These are phyloP conservation scores for Lasioglossum zephyrum DNA, from an alignment of 2,888 invertebrate genomes.

Conservation along the genomic window DNA sequence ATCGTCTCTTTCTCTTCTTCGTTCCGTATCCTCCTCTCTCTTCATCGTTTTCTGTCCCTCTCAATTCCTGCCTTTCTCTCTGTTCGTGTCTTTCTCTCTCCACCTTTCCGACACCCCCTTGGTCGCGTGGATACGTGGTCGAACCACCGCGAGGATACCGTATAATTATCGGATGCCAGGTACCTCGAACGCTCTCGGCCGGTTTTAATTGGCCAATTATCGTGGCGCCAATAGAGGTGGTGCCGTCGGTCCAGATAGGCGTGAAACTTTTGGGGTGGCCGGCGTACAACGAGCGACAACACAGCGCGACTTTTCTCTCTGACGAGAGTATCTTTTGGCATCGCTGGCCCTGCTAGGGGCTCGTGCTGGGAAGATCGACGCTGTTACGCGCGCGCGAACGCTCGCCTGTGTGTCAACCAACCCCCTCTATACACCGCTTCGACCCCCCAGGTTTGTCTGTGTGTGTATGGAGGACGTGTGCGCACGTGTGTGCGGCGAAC, in stretches of 20 bases:
- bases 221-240: slow-evolving; percentile 81
- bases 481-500: slow-evolving; percentile 13
- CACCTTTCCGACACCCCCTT: slow-evolving; percentile 43
- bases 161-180: slow-evolving; percentile 82
- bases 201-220: slow-evolving; percentile 85
- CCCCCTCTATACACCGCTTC: background rate
- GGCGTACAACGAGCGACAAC: slow-evolving; percentile 77
- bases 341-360: slow-evolving; percentile 43
- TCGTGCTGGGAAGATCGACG: slow-evolving; percentile 45
- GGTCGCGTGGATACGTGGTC: slow-evolving; percentile 80
- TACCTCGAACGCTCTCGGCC: slow-evolving; percentile 78
- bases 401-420: background rate
- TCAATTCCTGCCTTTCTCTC: slow-evolving; percentile 34
- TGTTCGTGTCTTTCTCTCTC: slow-evolving; percentile 26
- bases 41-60: slow-evolving; percentile 36
- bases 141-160: slow-evolving; percentile 79
- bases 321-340: slow-evolving; percentile 72
- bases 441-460: background rate
- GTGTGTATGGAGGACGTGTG: background rate
- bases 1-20: slow-evolving; percentile 35
- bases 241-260: slow-evolving; percentile 81
- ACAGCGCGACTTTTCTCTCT: slow-evolving; percentile 74
- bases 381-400: slow-evolving; percentile 3
- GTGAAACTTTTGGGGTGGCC: slow-evolving; percentile 82
- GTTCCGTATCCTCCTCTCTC: slow-evolving; percentile 21